These are phyloP conservation scores for Gerosis bhagava DNA, from an alignment of 2,888 invertebrate species.

Conservation along the genomic window DNA sequence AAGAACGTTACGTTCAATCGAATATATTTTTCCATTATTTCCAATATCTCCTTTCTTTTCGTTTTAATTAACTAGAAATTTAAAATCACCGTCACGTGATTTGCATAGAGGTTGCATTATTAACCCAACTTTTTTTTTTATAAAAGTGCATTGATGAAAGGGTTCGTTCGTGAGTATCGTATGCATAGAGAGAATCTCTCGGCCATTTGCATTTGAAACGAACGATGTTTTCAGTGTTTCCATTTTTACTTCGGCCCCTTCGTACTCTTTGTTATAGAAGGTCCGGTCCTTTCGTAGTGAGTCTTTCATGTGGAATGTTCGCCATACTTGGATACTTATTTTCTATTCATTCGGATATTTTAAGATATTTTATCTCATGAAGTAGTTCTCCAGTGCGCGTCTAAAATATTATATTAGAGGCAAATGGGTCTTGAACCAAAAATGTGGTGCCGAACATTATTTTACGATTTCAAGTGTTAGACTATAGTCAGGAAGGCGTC, in stretches of 20 bases:
- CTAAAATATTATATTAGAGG: neutral
- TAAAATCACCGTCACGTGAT: neutral
- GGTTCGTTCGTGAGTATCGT: slow-evolving; percentile 50
- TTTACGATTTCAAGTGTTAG: slow-evolving; percentile 46
- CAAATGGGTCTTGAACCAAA: slow-evolving; percentile 2
- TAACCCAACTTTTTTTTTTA: neutral
- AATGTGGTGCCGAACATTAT: slow-evolving; percentile 2
- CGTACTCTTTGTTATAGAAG: slow-evolving; percentile 52
- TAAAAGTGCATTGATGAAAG: slow-evolving; percentile 35
- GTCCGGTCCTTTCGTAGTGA: slow-evolving; percentile 44
- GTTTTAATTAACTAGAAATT: no score
- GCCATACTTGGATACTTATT: slow-evolving; percentile 9
- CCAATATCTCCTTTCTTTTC: neutral
- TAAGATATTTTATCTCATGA: slow-evolving; percentile 19
- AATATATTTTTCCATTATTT: no score
- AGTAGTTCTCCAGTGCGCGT: slow-evolving; percentile 11
- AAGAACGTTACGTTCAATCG: slow-evolving; percentile 3
- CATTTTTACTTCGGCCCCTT: slow-evolving; percentile 54
- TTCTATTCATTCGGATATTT: slow-evolving; percentile 15
- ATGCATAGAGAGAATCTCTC: slow-evolving; percentile 47
- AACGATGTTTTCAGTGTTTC: slow-evolving; percentile 62
- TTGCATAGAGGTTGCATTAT: neutral
- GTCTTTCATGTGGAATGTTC: slow-evolving; percentile 37
- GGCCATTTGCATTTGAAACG: slow-evolving; percentile 69
- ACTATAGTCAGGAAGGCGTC: slow-evolving; percentile 53